phyloP scores from a whole-genome alignment of 2,113 vertebrate species.

The Trachemys scripta region DNA sequence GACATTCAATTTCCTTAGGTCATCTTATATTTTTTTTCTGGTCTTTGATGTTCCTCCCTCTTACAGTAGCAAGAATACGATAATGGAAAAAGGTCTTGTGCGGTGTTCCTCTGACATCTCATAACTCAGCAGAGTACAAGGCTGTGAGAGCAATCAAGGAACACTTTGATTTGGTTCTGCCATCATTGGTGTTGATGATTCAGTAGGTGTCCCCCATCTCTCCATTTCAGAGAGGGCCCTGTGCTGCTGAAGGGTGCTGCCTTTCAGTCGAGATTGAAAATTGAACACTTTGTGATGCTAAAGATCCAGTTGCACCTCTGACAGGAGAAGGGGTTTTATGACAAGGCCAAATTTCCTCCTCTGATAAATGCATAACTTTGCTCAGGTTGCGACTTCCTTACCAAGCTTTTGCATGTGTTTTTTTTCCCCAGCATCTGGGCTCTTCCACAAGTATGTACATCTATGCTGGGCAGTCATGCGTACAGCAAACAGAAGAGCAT shows the following conservation, averaged over 20 bases:
- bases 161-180: neutral
- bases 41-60: neutral
- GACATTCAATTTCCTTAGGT: neutral
- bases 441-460: neutral
- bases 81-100: neutral
- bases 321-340: neutral
- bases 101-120: neutral
- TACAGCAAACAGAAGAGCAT: neutral
- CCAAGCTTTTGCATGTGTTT: neutral
- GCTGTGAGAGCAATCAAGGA: neutral
- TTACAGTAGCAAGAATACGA: neutral
- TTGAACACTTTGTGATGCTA: neutral
- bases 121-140: neutral
- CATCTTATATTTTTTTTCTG: neutral
- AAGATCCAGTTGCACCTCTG: neutral
- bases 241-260: neutral
- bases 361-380: neutral
- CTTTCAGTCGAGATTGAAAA: neutral
- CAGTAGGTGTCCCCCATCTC: neutral
- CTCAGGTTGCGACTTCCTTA: neutral
- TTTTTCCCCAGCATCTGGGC: neutral
- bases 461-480: neutral
- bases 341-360: neutral
- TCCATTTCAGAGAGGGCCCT: neutral
- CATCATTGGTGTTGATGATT: neutral